Conservation (phyloP, 2,113 vertebrate genomes). For the Copsychus sechellarum region DNA sequence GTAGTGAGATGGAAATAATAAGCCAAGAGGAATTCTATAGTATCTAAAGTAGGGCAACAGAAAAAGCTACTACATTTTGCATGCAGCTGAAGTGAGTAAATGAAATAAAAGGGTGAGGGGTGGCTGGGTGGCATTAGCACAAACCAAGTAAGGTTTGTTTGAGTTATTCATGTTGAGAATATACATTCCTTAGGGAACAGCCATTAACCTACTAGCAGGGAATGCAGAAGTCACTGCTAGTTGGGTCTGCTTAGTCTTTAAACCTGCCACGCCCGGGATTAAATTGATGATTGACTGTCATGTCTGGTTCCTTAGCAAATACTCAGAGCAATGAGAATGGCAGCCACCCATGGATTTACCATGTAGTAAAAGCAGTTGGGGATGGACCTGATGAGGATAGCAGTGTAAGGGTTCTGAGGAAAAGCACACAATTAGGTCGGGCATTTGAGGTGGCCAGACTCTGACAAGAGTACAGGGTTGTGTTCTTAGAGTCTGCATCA, state of each 20-base stretch:
- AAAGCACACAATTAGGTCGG: not conserved
- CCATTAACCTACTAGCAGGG: not conserved
- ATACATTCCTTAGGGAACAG: not conserved
- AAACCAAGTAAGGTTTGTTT: not conserved
- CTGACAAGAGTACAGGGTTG: not conserved
- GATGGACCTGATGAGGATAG: not conserved
- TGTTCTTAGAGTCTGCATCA: not conserved
- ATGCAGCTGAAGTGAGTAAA: not conserved
- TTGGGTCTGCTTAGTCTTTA: not conserved
- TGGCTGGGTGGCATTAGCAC: not conserved
- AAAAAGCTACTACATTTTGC: not conserved
- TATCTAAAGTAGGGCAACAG: not conserved
- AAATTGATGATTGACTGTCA: not conserved
- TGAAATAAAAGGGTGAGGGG: not conserved
- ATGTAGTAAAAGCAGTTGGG: not conserved
- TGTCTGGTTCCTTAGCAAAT: not conserved
- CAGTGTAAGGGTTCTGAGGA: not conserved
- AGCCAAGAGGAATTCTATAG: not conserved
- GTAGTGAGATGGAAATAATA: not conserved
- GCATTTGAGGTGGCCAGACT: not conserved
- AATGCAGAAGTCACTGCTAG: not conserved
- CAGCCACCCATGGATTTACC: rapidly evolving
- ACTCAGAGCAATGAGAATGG: not conserved
- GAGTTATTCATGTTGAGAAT: not conserved
- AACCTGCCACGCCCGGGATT: not conserved